Base-by-base conservation (phyloP, 1,140 invertebrate species). In the Drosophila elegans region DNA sequence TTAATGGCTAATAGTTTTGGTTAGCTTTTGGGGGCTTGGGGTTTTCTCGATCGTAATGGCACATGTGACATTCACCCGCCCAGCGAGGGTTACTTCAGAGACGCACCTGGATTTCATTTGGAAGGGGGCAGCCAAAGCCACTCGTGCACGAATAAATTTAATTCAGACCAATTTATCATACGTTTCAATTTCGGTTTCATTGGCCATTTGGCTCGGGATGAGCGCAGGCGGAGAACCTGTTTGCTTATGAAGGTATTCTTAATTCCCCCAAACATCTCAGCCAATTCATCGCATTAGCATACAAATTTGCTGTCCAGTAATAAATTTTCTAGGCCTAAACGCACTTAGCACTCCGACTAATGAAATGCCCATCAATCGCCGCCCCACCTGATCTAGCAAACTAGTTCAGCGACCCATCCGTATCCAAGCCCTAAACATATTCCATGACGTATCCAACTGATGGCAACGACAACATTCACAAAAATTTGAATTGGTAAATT, bases 201-300 rank as follows among this genome's bases (percentile, higher is more conserved):
- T 74, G 49, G 41, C 9, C 51, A 71, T 76, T 61, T 66, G 53
- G 42, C 34, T 41, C 51, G 42, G 66, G 51, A 49, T 48, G 51
- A 46, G 36, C 67, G 67, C 42, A 75, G 66, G 55, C 72, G 71
- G 42, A 62, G 38, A 85, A 80, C 81, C 77, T 74, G 77, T 85
- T 85, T 64, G 72, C 79, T 67, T 68, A 85, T 85, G 75, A 85
- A 63, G 61, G 72, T 73, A 68, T 67, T 57, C 60, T 71, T 25
- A 64, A 73, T 51, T 56, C 62, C 61, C 34, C 25, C 46, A 67
- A 75, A 71, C 32, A 42, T 52, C 44, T 67, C 55, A 55, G 27
- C 80, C 25, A 82, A 64, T 42, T 76, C 42, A 39, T 6, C 63
- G n/a, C 13, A 84, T 85, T 85, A 66, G 77, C 81, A 85, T 85